Percentiles rank a stretch among this genome's conserved stretches.
Conservation (phyloP, 2,888 invertebrate genomes). For the Oxystoma pomonae region DNA sequence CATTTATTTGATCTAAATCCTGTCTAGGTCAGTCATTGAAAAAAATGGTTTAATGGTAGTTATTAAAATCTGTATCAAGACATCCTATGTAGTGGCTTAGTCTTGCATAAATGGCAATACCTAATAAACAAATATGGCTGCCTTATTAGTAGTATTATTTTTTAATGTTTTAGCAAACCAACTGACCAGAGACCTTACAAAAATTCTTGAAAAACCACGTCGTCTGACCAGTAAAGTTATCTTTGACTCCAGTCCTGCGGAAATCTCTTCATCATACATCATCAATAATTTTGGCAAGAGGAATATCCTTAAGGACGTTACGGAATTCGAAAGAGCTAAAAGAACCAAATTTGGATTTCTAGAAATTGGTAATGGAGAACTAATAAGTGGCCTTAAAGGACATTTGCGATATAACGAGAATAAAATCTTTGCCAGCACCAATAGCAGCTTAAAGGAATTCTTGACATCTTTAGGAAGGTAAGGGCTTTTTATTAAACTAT, state of each 20-base stretch:
- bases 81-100: too few relatives aligned
- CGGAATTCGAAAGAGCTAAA: slow-evolving; percentile 1
- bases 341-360: neutral
- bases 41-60: too few relatives aligned
- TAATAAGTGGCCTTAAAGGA: neutral
- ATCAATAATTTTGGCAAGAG: slow-evolving; percentile 8
- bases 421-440: slow-evolving; percentile 3
- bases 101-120: too few relatives aligned
- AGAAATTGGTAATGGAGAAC: slow-evolving; percentile 12
- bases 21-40: too few relatives aligned
- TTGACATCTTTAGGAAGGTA: slow-evolving; percentile 17
- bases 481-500: too few relatives aligned
- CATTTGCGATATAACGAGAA: neutral
- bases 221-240: slow-evolving; percentile 14
- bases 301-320: slow-evolving; percentile 7
- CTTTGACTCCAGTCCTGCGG: slow-evolving; percentile 9
- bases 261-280: slow-evolving; percentile 14
- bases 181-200: slow-evolving; percentile 12
- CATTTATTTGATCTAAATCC: too few relatives aligned
- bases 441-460: slow-evolving; percentile 4
- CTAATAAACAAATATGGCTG: too few relatives aligned
- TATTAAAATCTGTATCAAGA: too few relatives aligned
- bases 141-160: neutral
- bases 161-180: slow-evolving; percentile 5
- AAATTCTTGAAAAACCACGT: slow-evolving; percentile 11